Percentiles rank a stretch among this genome's conserved stretches.
phyloP scores from a whole-genome alignment of 2,797 vertebrate genomes.

The Rhinella marina region DNA sequence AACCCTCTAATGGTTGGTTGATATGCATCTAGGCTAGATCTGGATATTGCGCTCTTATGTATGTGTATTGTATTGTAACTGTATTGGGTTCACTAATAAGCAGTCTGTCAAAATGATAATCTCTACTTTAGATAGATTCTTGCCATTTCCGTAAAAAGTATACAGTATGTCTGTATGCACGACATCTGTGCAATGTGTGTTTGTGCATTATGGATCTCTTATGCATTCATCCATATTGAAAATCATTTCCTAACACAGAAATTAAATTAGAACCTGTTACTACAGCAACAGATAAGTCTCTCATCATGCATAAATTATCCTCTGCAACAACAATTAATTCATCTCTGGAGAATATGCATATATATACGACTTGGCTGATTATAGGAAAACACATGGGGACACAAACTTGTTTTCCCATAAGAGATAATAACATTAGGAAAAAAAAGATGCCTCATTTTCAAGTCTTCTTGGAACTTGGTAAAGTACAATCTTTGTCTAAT shows the following conservation, averaged over 20 bases:
- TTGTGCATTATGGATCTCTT: too few species aligned
- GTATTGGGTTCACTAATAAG: too few species aligned
- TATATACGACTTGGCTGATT: constrained; percentile 8
- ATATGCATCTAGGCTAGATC: too few species aligned
- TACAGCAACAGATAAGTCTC: constrained; percentile 13
- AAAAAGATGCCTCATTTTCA: too few species aligned
- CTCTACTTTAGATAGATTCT: too few species aligned
- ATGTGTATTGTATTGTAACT: too few species aligned
- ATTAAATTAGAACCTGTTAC: constrained; percentile 30
- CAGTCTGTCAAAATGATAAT: too few species aligned
- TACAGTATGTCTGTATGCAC: too few species aligned
- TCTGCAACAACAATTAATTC: constrained; percentile 30
- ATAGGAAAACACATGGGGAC: neutral
- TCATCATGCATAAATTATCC: constrained; percentile 32
- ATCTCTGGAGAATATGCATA: constrained; percentile 17
- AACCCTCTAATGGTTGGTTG: too few species aligned
- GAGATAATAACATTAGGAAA: neutral
- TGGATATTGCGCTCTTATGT: too few species aligned
- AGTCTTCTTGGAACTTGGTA: neutral
- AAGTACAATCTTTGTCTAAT: neutral
- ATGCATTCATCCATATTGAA: neutral
- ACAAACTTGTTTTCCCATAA: neutral
- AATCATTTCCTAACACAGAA: neutral
- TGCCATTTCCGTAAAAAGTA: too few species aligned
- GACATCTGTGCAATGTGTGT: too few species aligned